Evolutionary conservation across 2,797 vertebrate species (phyloP), one percentile per base, ranked within the genome.

Genomic region (Corythornis leucogaster): DNA sequence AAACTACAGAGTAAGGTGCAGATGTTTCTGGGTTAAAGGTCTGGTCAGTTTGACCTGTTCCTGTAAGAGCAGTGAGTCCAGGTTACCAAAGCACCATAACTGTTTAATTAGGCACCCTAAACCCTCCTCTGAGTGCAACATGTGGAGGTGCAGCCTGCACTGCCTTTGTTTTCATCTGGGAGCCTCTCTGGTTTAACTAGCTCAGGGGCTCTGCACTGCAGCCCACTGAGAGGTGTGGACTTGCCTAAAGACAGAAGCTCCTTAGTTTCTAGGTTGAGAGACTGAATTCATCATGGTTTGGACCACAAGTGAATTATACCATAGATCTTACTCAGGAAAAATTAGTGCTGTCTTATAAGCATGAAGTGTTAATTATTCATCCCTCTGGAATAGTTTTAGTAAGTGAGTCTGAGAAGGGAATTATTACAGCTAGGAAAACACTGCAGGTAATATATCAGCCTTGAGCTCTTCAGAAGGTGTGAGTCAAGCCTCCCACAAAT

Each of bases 221-320:
- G 12, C 79, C 53, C 28, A 28, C 33, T 26, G 53, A 59, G 90
- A 88, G 53, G 74, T 84, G 38, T 24, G 86, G 64, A 17, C 88
- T 93, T 91, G 93, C 67, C 90, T 67, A 74, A 19, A 90, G 91
- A 75, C 75, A 93, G 68, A 70, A 90, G 68, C 78, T 86, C 19
- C 82, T 92, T 61, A 68, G 80, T 85, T 86, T 88, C 78, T 86
- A 53, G 30, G 31, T 74, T 91, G 78, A 92, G 91, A 92, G 93
- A 80, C 43, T 74, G 80, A 78, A 86, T 94, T 96, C 93, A 89
- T 94, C 64, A 66, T 76, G 40, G 61, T 91, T 96, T 71, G 78
- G 71, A 90, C 67, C 35, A 92, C 86, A 64, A 33, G 64, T 77
- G 78, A 88, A 64, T 90, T 96, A 30, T 64, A 94, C 35, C 11